Percentiles rank a stretch among this genome's conserved stretches.
These are phyloP conservation scores for Macrocentrus cingulum DNA, from an alignment of 1,140 invertebrate genomes.

Conservation along the genomic window DNA sequence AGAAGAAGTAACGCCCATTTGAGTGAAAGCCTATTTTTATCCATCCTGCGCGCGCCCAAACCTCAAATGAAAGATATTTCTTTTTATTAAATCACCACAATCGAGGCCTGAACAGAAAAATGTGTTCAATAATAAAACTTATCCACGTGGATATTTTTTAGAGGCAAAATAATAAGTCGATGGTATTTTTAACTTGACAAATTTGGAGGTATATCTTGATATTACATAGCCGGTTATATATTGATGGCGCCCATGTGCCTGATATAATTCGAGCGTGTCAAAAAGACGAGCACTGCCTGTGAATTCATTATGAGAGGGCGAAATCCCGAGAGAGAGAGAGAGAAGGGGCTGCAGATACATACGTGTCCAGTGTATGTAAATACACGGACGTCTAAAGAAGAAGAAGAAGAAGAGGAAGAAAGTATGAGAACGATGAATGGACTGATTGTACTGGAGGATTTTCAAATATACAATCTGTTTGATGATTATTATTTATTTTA, in stretches of 20 bases:
- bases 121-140: constrained; percentile 2
- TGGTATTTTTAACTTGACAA: constrained; percentile 1
- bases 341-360: constrained; percentile 2
- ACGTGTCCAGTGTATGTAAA: constrained; percentile 15
- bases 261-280: constrained; percentile 8
- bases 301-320: constrained; percentile 41
- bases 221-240: neutral
- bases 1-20: constrained; percentile 24
- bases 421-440: constrained; percentile 53
- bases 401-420: too few species aligned
- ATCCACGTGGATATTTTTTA: too few species aligned
- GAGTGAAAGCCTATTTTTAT: constrained; percentile 24
- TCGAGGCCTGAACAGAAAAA: neutral
- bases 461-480: constrained; percentile 1
- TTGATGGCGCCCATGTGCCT: neutral
- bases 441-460: constrained; percentile 42
- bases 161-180: too few species aligned
- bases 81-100: neutral
- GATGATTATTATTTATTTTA: constrained; percentile 15
- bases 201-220: constrained; percentile 3
- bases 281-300: constrained; percentile 20
- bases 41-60: constrained; percentile 2
- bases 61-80: constrained; percentile 7
- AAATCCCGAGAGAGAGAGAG: constrained; percentile 24
- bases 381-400: too few species aligned